Evolutionary conservation across 2,797 vertebrate genomes (phyloP), one percentile per base, ranked within the genome.

Genomic region (Periophthalmus magnuspinnatus): DNA sequence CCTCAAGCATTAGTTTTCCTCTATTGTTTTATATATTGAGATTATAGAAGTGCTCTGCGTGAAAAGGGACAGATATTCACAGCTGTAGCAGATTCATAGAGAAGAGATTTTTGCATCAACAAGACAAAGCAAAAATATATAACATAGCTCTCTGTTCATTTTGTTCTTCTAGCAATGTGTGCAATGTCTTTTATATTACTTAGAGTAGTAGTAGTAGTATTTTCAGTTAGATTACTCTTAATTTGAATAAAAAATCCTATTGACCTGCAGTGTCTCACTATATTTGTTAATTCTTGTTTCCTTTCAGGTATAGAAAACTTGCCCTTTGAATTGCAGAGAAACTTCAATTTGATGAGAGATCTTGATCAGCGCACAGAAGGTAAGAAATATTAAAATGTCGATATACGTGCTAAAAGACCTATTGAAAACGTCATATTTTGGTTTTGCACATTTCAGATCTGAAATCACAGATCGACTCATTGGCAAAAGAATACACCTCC

Each of bases 281-380:
- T 24, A 13, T 6, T 70, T 70, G 0, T 66, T 1, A 69, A 33
- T 41, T 32, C 22, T 6, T 66, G 54, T 48, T 7, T 33, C 86
- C 56, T 48, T 7, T 33, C 86, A 99, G 97, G 97, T 83, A 98
- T 99, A 79, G 98, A 99, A 90, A 98, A 98, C 79, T 87, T 99
- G 68, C 97, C 97, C 0, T 98, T 97, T 84, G 97, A 99, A 86
- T 75, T 99, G 70, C 97, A 99, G 87, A 97, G 97, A 80, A 98
- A 99, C 91, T 99, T 99, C 90, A 96, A 98, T 83, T 93, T 99
- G 71, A 99, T 99, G 98, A 92, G 96, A 63, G 98, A 99, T 77
- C 90, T 99, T 59, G 98, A 99, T 87, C 97, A 97, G 86, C 95
- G 98, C 83, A 99, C 97, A 32, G 97, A 99, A 88, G 97, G 97